Evolutionary conservation across 2,797 vertebrate species (phyloP).

Genomic region (Dromococcyx pavoninus): DNA sequence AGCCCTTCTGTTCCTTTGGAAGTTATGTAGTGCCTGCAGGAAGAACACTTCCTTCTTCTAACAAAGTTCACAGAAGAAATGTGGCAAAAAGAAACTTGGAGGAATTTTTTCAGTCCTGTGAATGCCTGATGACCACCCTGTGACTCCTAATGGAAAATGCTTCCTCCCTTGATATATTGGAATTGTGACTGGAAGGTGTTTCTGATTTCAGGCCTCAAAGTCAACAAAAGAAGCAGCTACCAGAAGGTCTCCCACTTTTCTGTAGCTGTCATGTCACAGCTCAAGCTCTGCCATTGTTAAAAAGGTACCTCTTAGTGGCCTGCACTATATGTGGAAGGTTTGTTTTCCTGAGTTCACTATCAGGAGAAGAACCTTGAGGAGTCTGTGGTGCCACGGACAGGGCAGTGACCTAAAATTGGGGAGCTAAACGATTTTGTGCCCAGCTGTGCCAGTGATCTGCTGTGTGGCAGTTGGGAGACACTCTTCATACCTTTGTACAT

Average conservation of each 20-base stretch:
- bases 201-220: background rate
- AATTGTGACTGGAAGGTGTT: background rate
- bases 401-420: background rate
- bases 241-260: background rate
- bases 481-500: accelerated
- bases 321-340: background rate
- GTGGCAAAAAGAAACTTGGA: background rate
- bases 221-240: background rate
- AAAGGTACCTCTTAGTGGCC: background rate
- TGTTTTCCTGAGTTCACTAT: background rate
- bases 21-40: background rate
- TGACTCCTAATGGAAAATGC: background rate
- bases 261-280: background rate
- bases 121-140: background rate
- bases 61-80: background rate
- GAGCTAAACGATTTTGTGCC: background rate
- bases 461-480: background rate
- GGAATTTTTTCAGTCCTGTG: background rate
- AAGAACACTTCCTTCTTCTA: background rate
- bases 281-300: background rate
- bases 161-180: background rate
- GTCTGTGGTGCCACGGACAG: background rate
- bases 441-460: background rate
- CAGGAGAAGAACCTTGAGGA: background rate
- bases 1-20: background rate